phyloP scores from a whole-genome alignment of 53 echinoderm and acorn worm species.

The Paracentrotus lividus region DNA sequence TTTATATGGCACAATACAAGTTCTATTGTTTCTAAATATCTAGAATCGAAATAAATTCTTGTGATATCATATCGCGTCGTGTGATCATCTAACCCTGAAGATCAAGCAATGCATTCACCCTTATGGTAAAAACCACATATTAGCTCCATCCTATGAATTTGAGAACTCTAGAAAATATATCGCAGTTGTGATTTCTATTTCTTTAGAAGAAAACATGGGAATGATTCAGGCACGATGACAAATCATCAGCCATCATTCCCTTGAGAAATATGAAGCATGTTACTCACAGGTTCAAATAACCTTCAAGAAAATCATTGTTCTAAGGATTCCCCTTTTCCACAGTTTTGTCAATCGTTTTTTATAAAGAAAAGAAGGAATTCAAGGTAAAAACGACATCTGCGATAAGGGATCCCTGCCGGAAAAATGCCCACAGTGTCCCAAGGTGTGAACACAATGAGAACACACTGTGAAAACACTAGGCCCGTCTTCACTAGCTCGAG shows the following conservation, averaged over 20 bases:
- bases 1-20: too few species aligned
- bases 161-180: constrained; percentile 2
- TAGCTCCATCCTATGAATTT: constrained; percentile 14
- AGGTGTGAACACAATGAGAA: too few species aligned
- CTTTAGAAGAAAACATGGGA: constrained; percentile 11
- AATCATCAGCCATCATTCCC: constrained; percentile 37
- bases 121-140: background rate
- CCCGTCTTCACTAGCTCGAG: too few species aligned
- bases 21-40: background rate
- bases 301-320: background rate
- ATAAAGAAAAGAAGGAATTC: too few species aligned
- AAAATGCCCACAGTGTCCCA: too few species aligned
- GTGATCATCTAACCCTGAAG: background rate
- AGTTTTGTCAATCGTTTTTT: too few species aligned
- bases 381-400: background rate
- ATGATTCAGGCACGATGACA: constrained; percentile 56
- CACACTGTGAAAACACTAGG: too few species aligned
- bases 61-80: background rate
- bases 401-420: constrained; percentile 2
- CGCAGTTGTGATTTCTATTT: background rate
- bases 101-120: background rate
- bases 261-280: background rate
- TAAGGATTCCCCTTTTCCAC: background rate
- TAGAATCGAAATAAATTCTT: background rate
- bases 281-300: constrained; percentile 9